A percentile compares a stretch with the other conserved stretches of the same genome.
These are phyloP conservation scores for Dicrurus megarhynchus DNA, from an alignment of 2,113 vertebrate species.

Conservation along the genomic window DNA sequence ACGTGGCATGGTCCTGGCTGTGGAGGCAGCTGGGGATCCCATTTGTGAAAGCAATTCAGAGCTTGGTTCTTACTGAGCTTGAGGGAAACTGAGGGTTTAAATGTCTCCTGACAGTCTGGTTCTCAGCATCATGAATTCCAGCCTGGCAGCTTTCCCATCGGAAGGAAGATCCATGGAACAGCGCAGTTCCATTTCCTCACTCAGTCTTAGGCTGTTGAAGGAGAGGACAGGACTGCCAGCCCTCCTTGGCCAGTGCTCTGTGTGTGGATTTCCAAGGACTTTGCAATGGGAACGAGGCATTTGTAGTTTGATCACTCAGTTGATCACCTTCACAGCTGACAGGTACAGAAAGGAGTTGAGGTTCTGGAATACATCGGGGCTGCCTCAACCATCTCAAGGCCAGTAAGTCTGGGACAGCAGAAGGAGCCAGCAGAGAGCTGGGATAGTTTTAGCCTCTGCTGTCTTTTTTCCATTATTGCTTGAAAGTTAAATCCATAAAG, in stretches of 20 bases:
- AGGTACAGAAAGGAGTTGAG: background rate
- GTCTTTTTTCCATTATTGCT: background rate
- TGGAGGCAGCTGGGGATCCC: background rate
- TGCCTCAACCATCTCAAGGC: background rate
- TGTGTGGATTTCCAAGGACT: background rate
- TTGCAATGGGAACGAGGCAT: background rate
- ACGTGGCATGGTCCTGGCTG: background rate
- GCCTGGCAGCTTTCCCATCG: background rate
- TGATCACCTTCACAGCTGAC: background rate
- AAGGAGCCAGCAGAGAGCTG: background rate
- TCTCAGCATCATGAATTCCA: background rate
- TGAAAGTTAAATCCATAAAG: background rate
- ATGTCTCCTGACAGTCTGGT: background rate
- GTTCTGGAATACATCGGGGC: background rate
- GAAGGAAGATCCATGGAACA: background rate
- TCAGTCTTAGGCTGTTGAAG: background rate
- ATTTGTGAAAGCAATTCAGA: background rate
- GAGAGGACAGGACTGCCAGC: background rate
- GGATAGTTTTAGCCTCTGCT: background rate
- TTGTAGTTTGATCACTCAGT: background rate
- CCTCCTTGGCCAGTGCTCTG: background rate
- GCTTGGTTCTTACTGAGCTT: background rate
- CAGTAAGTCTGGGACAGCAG: background rate
- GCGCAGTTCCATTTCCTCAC: background rate
- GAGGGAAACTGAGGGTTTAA: background rate